Percentiles rank a stretch among this genome's conserved stretches.
Evolutionary conservation across 2,888 invertebrate genomes (phyloP).

Genomic region (Malthinus flaveolus): DNA sequence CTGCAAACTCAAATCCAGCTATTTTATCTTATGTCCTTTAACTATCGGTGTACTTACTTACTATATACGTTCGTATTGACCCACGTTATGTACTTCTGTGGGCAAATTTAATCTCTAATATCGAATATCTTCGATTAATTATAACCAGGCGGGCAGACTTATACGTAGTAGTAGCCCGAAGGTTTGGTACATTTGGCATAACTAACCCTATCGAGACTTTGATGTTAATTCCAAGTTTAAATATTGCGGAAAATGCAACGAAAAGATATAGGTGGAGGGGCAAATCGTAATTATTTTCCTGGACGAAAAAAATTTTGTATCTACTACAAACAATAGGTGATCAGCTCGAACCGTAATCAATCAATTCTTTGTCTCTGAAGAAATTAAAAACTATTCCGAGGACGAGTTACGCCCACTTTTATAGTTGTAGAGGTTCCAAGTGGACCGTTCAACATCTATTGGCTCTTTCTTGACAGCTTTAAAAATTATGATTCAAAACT

Average conservation of each 20-base stretch:
- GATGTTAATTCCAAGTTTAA: no score
- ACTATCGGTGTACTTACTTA: conserved; percentile 32
- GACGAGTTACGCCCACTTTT: conserved; percentile 44
- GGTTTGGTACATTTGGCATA: no score
- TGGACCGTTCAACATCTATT: conserved; percentile 41
- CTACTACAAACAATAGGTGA: conserved; percentile 43
- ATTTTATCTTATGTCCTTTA: conserved; percentile 45
- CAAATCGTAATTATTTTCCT: conserved; percentile 21
- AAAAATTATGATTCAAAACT: conserved; percentile 41
- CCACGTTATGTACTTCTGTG: conserved; percentile 13
- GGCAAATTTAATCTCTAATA: conserved; percentile 13
- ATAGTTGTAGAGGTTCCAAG: conserved; percentile 39
- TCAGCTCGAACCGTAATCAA: conserved; percentile 43
- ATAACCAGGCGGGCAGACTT: not conserved
- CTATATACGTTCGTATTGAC: conserved; percentile 14
- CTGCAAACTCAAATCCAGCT: conserved; percentile 49
- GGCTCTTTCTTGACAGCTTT: conserved; percentile 40
- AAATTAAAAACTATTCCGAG: conserved; percentile 45
- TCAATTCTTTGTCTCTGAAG: conserved; percentile 48
- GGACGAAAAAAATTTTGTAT: conserved; percentile 9
- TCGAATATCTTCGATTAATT: conserved; percentile 21
- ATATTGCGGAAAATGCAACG: not conserved
- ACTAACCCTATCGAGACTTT: no score
- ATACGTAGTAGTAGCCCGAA: no score
- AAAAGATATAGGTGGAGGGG: conserved; percentile 6